Evolutionary conservation across 2,113 vertebrate species (phyloP).

Genomic region (Crotophaga sulcirostris): DNA sequence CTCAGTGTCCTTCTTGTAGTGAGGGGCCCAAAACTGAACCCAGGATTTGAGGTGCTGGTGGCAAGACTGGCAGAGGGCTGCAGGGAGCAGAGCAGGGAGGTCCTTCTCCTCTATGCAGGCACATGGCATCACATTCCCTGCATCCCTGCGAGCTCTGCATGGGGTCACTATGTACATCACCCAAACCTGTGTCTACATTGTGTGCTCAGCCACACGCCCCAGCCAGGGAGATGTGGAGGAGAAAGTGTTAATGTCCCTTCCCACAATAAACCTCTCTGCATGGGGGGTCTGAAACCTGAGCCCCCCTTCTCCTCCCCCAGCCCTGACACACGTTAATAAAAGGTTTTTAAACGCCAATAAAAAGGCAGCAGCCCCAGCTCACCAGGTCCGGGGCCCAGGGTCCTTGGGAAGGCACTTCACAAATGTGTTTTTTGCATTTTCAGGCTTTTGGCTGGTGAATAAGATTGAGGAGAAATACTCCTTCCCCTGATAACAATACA

Average conservation of each 20-base stretch:
- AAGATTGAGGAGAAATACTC: conserved; percentile 80
- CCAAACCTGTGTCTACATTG: neutral
- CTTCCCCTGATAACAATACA: conserved; percentile 83
- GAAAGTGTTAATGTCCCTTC: conserved; percentile 78
- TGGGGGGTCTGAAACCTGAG: conserved; percentile 74
- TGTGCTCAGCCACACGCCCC: conserved; percentile 7
- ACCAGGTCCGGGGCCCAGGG: conserved; percentile 64
- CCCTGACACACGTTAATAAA: conserved; percentile 74
- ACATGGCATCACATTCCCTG: neutral
- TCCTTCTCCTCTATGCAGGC: neutral
- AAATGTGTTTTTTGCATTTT: conserved; percentile 84
- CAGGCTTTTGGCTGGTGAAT: conserved; percentile 79
- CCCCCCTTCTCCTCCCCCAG: conserved; percentile 44
- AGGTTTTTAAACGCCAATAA: conserved; percentile 71
- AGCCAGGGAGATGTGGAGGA: conserved; percentile 50
- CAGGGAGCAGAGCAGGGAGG: neutral
- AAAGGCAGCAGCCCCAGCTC: conserved; percentile 71
- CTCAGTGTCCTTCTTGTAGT: too few relatives aligned
- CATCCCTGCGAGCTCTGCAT: neutral
- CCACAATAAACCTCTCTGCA: conserved; percentile 69
- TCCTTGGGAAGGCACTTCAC: conserved; percentile 77
- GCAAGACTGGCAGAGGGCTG: conserved; percentile 26
- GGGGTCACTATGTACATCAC: neutral
- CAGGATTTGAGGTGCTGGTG: neutral
- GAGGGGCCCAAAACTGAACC: too few relatives aligned